These are phyloP conservation scores for Homalodisca vitripennis DNA, from an alignment of 1,140 invertebrate species.

Conservation along the genomic window DNA sequence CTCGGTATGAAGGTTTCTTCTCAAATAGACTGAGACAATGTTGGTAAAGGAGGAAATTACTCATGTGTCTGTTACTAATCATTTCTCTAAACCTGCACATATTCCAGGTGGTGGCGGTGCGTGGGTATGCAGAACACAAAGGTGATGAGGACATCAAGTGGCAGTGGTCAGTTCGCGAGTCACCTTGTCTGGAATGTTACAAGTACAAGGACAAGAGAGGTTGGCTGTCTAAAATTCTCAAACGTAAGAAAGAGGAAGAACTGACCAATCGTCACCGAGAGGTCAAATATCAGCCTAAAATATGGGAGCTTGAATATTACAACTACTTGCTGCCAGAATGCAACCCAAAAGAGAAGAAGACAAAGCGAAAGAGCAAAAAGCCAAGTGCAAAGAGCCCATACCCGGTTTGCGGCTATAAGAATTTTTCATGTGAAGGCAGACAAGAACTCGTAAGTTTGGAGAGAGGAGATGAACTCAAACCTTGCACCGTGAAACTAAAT, in stretches of 20 bases:
- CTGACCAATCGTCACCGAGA: neutral
- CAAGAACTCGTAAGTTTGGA: neutral
- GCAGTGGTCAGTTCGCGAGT: slow-evolving; percentile 6
- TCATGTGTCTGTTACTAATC: no score
- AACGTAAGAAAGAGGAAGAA: neutral
- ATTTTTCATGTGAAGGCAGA: neutral
- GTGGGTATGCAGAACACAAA: neutral
- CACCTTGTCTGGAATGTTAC: neutral
- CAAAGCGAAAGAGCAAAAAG: neutral
- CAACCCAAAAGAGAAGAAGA: neutral
- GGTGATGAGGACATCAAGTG: slow-evolving; percentile 19
- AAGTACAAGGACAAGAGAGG: slow-evolving; percentile 1
- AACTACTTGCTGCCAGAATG: slow-evolving; percentile 6
- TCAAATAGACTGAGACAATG: no score
- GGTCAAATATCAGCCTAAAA: neutral
- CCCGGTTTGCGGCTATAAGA: neutral
- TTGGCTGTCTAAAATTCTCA: neutral
- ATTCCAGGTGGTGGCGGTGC: no score
- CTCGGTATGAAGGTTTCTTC: no score
- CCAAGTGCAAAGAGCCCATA: neutral
- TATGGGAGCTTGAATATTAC: slow-evolving; percentile 13
- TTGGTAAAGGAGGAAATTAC: no score
- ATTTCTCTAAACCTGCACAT: no score
- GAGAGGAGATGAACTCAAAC: neutral
- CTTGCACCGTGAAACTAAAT: neutral